Base-by-base conservation (phyloP, 2,113 vertebrate species). In the Anseranas semipalmata region DNA sequence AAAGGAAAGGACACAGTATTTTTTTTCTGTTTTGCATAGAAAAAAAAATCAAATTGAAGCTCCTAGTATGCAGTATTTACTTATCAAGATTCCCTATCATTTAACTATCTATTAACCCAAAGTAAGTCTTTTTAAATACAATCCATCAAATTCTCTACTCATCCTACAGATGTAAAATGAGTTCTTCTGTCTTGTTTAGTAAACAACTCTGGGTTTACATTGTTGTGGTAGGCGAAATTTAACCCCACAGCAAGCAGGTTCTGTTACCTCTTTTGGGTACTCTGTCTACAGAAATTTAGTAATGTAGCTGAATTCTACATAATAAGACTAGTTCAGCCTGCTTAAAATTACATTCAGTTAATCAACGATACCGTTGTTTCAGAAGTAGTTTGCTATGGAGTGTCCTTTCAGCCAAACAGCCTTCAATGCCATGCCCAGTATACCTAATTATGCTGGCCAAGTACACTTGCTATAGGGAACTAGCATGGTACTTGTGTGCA, bases 361-460 rank as follows among this genome's bases (percentile, higher is more conserved):
- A 62, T 14, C 30, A 68, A 4, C 2, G 24, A 22, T 32, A 68
- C 9, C 43, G 65, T 43, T 60, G 16, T 32, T 72, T 46, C 33
- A 45, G 52, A 32, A 32, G 22, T 12, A 32, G 28, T 60, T 76
- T 94, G 33, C 63, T 43, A 6, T 5, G 25, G 50, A 45, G 24
- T 7, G 13, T 22, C 58, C 45, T 94, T 46, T 37, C 41, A 67
- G 21, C 4, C 32, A 21, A 45, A 63, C 0, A 72, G 22, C 9
- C 7, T 19, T n/a, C 73, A 55, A 4, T 18, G 46, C n/a, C 39
- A 33, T 10, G 43, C 10, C 35, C 33, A 15, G 58, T 8, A 32
- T 1, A 77, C n/a, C 5, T 43, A 63, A 76, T 39, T 17, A 43
- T 0, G 0, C 59, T 18, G 22, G 37, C 32, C 13, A 43, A 37